Conservation (phyloP, 2,888 invertebrate genomes). For the Chalcosyrphus nemorum region DNA sequence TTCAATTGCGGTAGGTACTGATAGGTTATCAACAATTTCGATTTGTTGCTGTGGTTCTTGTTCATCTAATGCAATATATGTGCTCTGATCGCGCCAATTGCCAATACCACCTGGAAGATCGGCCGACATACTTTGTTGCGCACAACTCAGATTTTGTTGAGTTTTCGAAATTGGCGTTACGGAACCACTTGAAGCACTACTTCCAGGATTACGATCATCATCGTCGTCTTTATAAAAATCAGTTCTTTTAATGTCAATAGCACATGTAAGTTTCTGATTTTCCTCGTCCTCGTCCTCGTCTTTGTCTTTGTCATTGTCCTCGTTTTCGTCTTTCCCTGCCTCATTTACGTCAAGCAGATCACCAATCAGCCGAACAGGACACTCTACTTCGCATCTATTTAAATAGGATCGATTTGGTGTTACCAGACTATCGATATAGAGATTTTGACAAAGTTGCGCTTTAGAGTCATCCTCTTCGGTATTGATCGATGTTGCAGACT, state of each 20-base stretch:
- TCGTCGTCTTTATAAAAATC: constrained; percentile 83
- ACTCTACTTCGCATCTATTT: constrained; percentile 23
- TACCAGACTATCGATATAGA: constrained; percentile 83
- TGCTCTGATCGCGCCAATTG: constrained; percentile 91
- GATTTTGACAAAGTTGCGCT: constrained; percentile 73
- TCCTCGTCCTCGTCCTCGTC: constrained; percentile 80
- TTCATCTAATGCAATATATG: constrained; percentile 87
- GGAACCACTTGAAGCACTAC: constrained; percentile 84
- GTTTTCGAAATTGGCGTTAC: constrained; percentile 76
- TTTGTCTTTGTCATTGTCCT: constrained; percentile 79
- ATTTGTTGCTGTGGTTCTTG: constrained; percentile 77
- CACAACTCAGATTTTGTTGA: constrained; percentile 79
- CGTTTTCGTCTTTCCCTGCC: constrained; percentile 75
- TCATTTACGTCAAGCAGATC: constrained; percentile 86
- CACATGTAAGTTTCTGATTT: constrained; percentile 63
- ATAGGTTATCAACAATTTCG: constrained; percentile 21
- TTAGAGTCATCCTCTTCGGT: constrained; percentile 12
- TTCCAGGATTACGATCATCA: constrained; percentile 85
- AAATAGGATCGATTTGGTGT: constrained; percentile 82
- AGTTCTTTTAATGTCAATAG: constrained; percentile 79
- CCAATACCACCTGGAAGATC: constrained; percentile 91
- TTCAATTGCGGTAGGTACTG: constrained; percentile 62
- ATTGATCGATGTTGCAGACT: background rate
- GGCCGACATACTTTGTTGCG: constrained; percentile 86
- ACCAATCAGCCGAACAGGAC: constrained; percentile 77